Evolutionary conservation across 2,888 invertebrate species (phyloP), one percentile per base, ranked within the genome.

Genomic region (Sericinus montela): DNA sequence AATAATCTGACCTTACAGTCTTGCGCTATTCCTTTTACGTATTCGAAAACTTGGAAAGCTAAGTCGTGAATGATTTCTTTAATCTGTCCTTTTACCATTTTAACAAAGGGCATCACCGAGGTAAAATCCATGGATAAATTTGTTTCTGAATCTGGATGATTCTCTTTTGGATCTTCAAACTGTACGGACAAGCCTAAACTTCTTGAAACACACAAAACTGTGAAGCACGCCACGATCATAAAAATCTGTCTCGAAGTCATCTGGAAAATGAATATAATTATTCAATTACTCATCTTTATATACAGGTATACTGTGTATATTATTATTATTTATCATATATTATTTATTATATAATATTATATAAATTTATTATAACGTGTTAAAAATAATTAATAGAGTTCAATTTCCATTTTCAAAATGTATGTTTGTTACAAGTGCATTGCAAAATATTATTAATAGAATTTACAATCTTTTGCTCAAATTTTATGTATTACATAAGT

Each of bases 1-100:
- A 80, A 51, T 1, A 82, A 16, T 15, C 64, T 67, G n/a, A 67
- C 51, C 59, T 74, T 81, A n/a, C 66, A 63, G 10, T 67, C 59
- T 1, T 62, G 52, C 1, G 72, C 55, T 10, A 68, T 59, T 3
- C 48, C 51, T 45, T 58, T 62, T 0, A 72, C 3, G 28, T 67
- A 67, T 32, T 60, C 63, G 7, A 67, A 53, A 1, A 53, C 59
- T 49, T 77, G 63, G 4, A 61, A 36, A 2, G 63, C 37, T 1
- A 76, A 52, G 9, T 79, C 75, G 50, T 63, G 52, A 5, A 81
- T 55, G 10, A 76, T 67, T 23, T 63, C 62, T 55, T 54, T 67
- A 37, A 82, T 58, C 47, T 77, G 77, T 1, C 61, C 48, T 53
- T 76, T 76, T 28, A 50, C 45, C 45, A 50, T 45, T 5, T 39